Conservation (phyloP, 2,888 invertebrate species). For the Uropetala carovei region DNA sequence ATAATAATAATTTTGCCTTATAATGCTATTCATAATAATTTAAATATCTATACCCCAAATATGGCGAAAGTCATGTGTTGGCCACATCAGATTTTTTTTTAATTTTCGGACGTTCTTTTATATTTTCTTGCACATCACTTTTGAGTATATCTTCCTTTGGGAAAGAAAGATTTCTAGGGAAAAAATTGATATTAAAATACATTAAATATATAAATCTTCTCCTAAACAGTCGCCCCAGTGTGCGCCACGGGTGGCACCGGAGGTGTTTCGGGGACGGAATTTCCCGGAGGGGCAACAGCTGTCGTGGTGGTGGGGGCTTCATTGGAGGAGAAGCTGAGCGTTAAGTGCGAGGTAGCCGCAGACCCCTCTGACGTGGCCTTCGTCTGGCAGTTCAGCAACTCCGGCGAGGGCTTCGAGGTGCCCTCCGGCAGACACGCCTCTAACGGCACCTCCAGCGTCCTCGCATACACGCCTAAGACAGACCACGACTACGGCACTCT, state of each 20-base stretch:
- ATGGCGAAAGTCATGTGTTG: no score
- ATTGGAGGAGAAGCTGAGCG: conserved; percentile 81
- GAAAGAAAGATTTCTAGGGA: no score
- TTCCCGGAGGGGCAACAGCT: conserved; percentile 73
- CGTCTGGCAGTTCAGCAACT: conserved; percentile 94
- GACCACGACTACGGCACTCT: conserved; percentile 91
- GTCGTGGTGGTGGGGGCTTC: conserved; percentile 90
- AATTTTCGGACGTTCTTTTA: no score
- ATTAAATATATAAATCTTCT: no score
- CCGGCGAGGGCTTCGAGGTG: conserved; percentile 90
- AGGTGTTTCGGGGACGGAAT: conserved; percentile 67
- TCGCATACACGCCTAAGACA: conserved; percentile 78
- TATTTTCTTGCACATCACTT: no score
- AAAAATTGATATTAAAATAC: no score
- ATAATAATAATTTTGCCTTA: no score
- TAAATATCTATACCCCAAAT: no score
- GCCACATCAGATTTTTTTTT: no score
- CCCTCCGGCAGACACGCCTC: conserved; percentile 83
- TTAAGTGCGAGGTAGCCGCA: conserved; percentile 88
- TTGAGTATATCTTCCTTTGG: no score
- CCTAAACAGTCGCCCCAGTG: conserved; percentile 86
- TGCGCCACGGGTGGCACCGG: conserved; percentile 84
- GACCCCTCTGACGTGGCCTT: conserved; percentile 91
- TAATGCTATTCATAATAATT: no score
- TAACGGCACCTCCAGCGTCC: conserved; percentile 83